Evolutionary conservation across 2,797 vertebrate species (phyloP).

Genomic region (Pangasius larnaudii): DNA sequence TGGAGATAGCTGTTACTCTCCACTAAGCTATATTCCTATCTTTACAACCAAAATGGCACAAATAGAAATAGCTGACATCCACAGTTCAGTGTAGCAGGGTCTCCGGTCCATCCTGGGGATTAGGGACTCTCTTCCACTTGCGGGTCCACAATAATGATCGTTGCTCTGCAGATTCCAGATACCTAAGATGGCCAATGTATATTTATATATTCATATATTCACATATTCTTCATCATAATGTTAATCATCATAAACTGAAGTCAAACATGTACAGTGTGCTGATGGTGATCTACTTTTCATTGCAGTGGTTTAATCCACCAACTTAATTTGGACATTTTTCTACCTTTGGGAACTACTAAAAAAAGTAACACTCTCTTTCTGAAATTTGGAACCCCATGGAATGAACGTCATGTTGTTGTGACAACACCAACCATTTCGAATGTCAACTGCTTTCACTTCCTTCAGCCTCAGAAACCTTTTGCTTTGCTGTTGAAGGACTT

Average conservation of each 20-base stretch:
- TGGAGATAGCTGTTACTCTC: conserved; percentile 9
- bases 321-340: too few relatives aligned
- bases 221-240: background rate
- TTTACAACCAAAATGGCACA: background rate
- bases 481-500: background rate
- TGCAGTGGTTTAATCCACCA: background rate
- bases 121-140: background rate
- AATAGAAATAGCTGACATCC: background rate
- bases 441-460: too few relatives aligned
- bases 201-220: background rate
- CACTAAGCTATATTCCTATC: background rate
- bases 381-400: background rate
- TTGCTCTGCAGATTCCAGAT: background rate
- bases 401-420: background rate
- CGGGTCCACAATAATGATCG: background rate
- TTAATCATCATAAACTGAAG: background rate
- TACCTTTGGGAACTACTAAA: too few relatives aligned
- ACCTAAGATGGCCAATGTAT: background rate
- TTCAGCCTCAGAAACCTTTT: too few relatives aligned
- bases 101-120: background rate
- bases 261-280: background rate
- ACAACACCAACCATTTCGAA: too few relatives aligned
- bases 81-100: background rate
- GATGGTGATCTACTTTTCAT: background rate
- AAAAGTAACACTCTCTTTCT: too few relatives aligned